phyloP scores from a whole-genome alignment of 2,888 invertebrate species.

The Branchipolynoe longqiensis region DNA sequence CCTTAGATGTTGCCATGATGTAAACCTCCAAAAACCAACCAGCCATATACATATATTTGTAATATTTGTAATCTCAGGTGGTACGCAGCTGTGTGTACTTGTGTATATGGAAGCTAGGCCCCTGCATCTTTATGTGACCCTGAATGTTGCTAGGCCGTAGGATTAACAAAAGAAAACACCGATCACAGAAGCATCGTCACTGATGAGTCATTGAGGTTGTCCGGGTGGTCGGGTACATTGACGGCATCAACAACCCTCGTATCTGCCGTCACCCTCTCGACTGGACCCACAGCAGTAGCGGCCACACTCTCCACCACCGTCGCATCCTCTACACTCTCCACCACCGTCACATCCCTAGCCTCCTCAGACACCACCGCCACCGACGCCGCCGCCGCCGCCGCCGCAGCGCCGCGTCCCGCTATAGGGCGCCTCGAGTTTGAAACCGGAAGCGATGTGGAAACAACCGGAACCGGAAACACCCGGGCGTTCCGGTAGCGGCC shows the following conservation, averaged over 20 bases:
- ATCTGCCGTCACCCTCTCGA: too few species aligned
- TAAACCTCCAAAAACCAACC: too few species aligned
- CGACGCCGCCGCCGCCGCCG: not conserved
- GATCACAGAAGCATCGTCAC: slow-evolving; percentile 28
- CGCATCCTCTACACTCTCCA: not conserved
- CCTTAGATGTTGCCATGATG: too few species aligned
- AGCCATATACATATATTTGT: too few species aligned
- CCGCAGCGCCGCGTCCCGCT: not conserved
- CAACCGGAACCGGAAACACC: not conserved
- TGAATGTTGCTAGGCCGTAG: too few species aligned
- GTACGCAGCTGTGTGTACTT: too few species aligned
- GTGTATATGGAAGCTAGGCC: too few species aligned
- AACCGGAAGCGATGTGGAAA: not conserved
- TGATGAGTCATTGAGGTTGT: not conserved
- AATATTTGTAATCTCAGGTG: too few species aligned
- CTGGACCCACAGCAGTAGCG: too few species aligned
- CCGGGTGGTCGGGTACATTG: slow-evolving; percentile 16
- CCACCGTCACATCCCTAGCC: slow-evolving; percentile 5
- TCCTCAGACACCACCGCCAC: not conserved
- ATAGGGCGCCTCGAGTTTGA: not conserved
- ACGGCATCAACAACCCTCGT: not conserved
- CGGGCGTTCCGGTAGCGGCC: not conserved
- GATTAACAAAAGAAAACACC: too few species aligned
- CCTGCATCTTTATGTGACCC: too few species aligned
- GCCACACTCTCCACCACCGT: slow-evolving; percentile 16